Evolutionary conservation across 2,888 invertebrate genomes (phyloP).

Genomic region (Drosophila stalkeri): DNA sequence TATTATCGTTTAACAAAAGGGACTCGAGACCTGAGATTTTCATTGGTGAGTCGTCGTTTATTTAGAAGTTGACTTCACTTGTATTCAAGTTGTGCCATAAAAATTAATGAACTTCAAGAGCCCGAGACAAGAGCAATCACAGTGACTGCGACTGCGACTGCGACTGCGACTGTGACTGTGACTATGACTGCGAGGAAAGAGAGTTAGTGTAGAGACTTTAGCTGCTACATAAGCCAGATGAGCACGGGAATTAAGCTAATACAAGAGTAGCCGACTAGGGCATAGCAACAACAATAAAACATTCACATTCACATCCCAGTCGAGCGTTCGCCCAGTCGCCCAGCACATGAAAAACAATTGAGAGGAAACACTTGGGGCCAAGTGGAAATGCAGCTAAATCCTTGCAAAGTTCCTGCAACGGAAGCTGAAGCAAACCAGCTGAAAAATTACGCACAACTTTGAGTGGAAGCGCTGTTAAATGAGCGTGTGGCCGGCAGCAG

Average conservation of each 20-base stretch:
- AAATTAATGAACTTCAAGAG: constrained; percentile 73
- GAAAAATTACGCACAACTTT: constrained; percentile 61
- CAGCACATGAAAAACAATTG: constrained; percentile 56
- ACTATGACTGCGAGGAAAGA: not conserved
- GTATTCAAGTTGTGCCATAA: constrained; percentile 61
- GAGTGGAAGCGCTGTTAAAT: constrained; percentile 57
- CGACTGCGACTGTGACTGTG: not conserved
- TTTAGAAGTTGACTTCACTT: constrained; percentile 45
- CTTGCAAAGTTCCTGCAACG: constrained; percentile 29
- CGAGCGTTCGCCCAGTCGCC: not conserved
- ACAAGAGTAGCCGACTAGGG: constrained; percentile 44
- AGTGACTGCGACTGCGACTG: not conserved
- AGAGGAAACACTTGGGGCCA: constrained; percentile 30
- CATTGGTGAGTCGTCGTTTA: constrained; percentile 36
- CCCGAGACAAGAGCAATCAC: constrained; percentile 21
- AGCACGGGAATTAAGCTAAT: constrained; percentile 68
- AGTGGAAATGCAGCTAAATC: constrained; percentile 16
- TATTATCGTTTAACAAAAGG: constrained; percentile 62
- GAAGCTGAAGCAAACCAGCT: constrained; percentile 52
- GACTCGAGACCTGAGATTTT: constrained; percentile 52
- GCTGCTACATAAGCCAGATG: constrained; percentile 61
- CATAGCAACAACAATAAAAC: constrained; percentile 49
- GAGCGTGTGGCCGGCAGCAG: constrained; percentile 60
- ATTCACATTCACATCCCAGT: constrained; percentile 18
- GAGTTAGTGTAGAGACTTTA: constrained; percentile 31